Percentiles rank a stretch among this genome's conserved stretches.
These are phyloP conservation scores for Piezodorus guildinii DNA, from an alignment of 1,140 invertebrate species.

Conservation along the genomic window DNA sequence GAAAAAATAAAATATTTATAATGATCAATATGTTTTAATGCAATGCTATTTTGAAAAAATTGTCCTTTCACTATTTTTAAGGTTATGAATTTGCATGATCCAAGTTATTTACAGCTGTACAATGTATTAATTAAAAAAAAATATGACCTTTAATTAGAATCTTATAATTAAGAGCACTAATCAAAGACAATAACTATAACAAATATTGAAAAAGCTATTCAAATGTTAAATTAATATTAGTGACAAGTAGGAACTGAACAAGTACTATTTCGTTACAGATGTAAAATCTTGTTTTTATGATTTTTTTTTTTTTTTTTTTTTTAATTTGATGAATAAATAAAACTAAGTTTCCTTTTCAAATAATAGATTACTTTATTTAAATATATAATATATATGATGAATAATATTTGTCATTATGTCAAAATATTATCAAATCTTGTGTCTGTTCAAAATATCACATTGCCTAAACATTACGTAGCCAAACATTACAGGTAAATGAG, in stretches of 20 bases:
- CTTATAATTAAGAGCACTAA: too few species aligned
- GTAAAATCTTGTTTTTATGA: not conserved
- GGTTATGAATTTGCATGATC: too few species aligned
- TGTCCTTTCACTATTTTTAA: too few species aligned
- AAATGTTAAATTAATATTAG: not conserved
- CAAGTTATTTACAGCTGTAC: too few species aligned
- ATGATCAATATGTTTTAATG: not conserved
- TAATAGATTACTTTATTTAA: too few species aligned
- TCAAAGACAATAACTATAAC: too few species aligned
- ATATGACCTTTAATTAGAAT: too few species aligned
- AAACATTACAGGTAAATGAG: conserved; percentile 8
- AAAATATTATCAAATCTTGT: conserved; percentile 13
- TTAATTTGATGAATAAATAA: too few species aligned
- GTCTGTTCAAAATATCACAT: conserved; percentile 20
- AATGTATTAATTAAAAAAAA: too few species aligned
- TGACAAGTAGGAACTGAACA: conserved; percentile 5
- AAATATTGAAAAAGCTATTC: too few species aligned
- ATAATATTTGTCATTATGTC: conserved; percentile 2
- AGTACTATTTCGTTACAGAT: not conserved
- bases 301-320: not conserved
- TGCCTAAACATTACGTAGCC: conserved; percentile 16
- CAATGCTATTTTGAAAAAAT: too few species aligned
- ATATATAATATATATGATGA: not conserved
- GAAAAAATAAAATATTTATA: conserved; percentile 12
- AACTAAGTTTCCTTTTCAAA: too few species aligned